Conservation (phyloP, 2,113 vertebrate genomes). For the Ranitomeya imitator region DNA sequence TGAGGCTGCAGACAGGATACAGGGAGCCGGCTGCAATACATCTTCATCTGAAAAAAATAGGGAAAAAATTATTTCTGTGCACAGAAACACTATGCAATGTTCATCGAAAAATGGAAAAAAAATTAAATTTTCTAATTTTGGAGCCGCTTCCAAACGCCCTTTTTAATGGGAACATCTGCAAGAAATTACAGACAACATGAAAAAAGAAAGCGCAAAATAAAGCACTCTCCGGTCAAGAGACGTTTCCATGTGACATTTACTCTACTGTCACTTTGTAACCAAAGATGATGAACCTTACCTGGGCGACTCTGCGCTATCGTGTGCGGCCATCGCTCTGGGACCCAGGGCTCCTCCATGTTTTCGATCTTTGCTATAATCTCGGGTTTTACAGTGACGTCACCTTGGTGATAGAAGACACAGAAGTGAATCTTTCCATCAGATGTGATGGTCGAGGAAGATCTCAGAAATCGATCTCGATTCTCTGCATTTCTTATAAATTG, state of each 20-base stretch:
- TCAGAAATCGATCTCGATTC: too few relatives aligned
- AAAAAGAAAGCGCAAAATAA: too few relatives aligned
- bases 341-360: constrained; percentile 9
- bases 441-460: background rate
- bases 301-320: background rate
- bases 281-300: background rate
- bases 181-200: too few relatives aligned
- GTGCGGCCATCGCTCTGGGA: background rate
- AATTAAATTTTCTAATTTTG: background rate
- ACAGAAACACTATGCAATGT: background rate
- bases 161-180: too few relatives aligned
- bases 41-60: background rate
- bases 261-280: background rate
- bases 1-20: background rate
- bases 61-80: background rate
- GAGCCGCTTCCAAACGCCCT: background rate
- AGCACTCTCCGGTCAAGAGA: background rate
- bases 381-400: constrained; percentile 2
- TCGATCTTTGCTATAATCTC: constrained; percentile 3
- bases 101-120: background rate
- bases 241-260: background rate
- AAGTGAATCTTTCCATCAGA: background rate
- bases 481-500: too few relatives aligned
- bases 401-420: background rate
- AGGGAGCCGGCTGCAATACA: too few relatives aligned